Percentiles rank a stretch among this genome's conserved stretches.
phyloP scores from a whole-genome alignment of 2,797 vertebrate genomes.

The Potorous gilbertii region DNA sequence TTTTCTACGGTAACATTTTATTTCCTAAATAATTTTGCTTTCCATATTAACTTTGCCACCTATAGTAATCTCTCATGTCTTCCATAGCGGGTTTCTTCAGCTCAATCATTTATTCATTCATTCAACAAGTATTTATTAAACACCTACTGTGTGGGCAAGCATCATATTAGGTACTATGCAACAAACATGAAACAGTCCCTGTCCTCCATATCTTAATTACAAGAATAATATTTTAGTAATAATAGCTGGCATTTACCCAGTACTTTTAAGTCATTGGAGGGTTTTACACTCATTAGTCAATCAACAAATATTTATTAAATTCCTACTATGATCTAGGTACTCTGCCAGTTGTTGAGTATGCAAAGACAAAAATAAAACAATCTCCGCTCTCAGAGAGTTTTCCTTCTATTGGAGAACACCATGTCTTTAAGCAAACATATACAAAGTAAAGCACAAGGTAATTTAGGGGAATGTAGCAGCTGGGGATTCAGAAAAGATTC shows the following conservation, averaged over 20 bases:
- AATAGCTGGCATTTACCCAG: not conserved
- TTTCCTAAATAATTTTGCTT: not conserved
- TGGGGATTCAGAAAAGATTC: not conserved
- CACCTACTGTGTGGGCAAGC: not conserved
- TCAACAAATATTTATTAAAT: not conserved
- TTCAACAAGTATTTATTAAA: not conserved
- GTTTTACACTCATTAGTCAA: not conserved
- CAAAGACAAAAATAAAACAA: not conserved
- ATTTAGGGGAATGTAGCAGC: not conserved
- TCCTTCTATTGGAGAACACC: not conserved
- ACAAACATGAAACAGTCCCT: not conserved
- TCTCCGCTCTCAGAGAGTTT: not conserved
- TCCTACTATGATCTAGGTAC: not conserved
- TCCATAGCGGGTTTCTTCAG: not conserved
- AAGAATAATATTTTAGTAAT: not conserved
- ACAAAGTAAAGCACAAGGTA: not conserved
- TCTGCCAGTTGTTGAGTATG: not conserved
- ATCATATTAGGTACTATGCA: not conserved
- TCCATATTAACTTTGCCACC: not conserved
- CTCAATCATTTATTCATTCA: not conserved
- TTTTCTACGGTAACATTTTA: not conserved
- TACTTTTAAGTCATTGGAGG: not conserved
- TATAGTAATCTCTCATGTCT: not conserved
- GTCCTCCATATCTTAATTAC: not conserved
- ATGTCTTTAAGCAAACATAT: not conserved